Conservation (phyloP, 2,113 vertebrate genomes). For the Emydocephalus ijimae region DNA sequence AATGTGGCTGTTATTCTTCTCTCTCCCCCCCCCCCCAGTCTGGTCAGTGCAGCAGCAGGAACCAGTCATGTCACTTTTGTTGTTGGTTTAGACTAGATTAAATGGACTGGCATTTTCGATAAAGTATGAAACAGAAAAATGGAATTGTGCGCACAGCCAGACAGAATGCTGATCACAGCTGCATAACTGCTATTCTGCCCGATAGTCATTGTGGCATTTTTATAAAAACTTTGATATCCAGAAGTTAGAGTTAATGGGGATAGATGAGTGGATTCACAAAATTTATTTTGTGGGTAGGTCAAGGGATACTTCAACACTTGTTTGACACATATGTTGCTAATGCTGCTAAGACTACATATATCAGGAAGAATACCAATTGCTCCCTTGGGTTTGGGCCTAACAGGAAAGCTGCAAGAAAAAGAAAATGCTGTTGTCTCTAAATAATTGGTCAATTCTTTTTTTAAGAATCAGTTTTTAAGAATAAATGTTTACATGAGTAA, state of each 20-base stretch:
- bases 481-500: background rate
- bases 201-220: background rate
- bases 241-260: background rate
- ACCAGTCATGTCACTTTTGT: background rate
- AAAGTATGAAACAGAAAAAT: background rate
- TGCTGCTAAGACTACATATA: background rate
- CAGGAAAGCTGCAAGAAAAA: background rate
- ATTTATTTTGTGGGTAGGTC: background rate
- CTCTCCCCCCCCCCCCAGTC: background rate
- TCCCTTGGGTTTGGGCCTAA: background rate
- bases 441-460: background rate
- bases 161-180: background rate
- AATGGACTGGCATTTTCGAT: background rate
- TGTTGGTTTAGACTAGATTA: background rate
- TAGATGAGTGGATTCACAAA: background rate
- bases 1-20: background rate
- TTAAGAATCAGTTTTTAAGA: background rate
- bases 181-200: background rate
- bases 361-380: background rate
- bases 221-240: background rate
- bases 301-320: background rate
- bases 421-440: background rate
- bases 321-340: background rate
- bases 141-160: background rate
- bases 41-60: background rate